A percentile compares a stretch with the other conserved stretches of the same genome.
Evolutionary conservation across 2,888 invertebrate genomes (phyloP).

Genomic region (Xestia xanthographa): DNA sequence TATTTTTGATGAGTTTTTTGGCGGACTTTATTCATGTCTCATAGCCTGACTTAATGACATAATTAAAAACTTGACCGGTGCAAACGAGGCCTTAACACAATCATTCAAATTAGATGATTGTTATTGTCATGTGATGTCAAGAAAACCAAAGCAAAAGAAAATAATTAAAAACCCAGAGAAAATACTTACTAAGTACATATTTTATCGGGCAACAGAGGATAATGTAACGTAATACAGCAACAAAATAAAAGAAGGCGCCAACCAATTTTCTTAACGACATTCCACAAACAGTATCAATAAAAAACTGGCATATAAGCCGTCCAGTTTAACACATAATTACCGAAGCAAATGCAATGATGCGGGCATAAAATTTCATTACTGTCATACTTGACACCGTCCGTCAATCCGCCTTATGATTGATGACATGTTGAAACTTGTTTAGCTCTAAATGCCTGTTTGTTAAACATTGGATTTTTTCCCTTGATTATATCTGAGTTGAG

Average conservation of each 20-base stretch:
- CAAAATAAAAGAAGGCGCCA: slow-evolving; percentile 25
- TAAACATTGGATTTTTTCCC: slow-evolving; percentile 77
- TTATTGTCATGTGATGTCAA: background rate
- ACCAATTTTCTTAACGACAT: slow-evolving; percentile 61
- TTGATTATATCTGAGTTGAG: slow-evolving; percentile 62
- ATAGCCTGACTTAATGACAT: background rate
- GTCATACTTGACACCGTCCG: slow-evolving; percentile 80
- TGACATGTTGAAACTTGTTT: slow-evolving; percentile 80
- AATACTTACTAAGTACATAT: background rate
- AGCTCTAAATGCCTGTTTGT: slow-evolving; percentile 82
- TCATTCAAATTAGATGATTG: background rate
- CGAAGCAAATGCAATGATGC: slow-evolving; percentile 79
- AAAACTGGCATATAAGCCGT: slow-evolving; percentile 65
- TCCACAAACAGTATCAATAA: slow-evolving; percentile 60
- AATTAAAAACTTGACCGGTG: background rate
- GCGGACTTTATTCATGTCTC: background rate
- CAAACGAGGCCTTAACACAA: background rate
- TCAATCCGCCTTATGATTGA: slow-evolving; percentile 84
- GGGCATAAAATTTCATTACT: slow-evolving; percentile 86
- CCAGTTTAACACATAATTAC: slow-evolving; percentile 71
- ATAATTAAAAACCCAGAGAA: background rate
- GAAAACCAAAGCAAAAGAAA: background rate
- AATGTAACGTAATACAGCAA: background rate
- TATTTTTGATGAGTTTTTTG: slow-evolving; percentile 17
- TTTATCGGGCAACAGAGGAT: background rate